Base-by-base conservation (phyloP, 2,113 vertebrate genomes). In the Phyllopteryx taeniolatus region DNA sequence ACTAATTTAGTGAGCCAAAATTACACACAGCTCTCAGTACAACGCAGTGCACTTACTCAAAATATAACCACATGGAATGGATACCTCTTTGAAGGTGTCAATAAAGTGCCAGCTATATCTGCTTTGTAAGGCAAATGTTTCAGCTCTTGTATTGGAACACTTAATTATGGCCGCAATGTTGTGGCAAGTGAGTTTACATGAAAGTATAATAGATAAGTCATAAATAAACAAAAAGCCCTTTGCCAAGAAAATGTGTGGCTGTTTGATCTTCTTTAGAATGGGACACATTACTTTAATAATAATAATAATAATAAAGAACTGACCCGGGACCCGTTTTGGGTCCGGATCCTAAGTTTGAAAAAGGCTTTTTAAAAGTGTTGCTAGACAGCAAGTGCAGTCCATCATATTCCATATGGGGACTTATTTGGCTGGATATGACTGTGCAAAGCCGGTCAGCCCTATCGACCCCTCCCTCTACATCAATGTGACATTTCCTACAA, bases 401-500 rank as follows among this genome's bases (percentile, higher is more conserved):
- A 42, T 22, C 27, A 73, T 33, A 53, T 68, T 39, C 51, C 46
- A 35, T 22, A 43, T 54, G 13, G 46, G 39, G 65, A 49, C 72
- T 47, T 47, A 4, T 47, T 47, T 47, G 11, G 46, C 49, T n/a
- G 20, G 71, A 67, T 51, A 49, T 51, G 49, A 77, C 69, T 60
- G 59, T 68, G 53, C 73, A 70, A 67, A 49, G 68, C 69, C 74
- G 69, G 13, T 74, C 57, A 49, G 17, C 12, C 31, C 47, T 27
- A 62, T 68, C 57, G 74, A 12, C 54, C 31, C 27, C 27, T 72
- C 49, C 73, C 43, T 6, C 56, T 43, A 39, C 74, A 77, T 62
- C 69, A 33, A 10, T 19, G 8, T 64, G 51, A 75, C 47, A 77
- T 67, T 66, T 77, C n/a, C 61, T 15, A 39, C 59, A 67, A 73